A percentile compares a stretch with the other conserved stretches of the same genome.
These are phyloP conservation scores for Empis livida DNA, from an alignment of 2,888 invertebrate species.

Conservation along the genomic window DNA sequence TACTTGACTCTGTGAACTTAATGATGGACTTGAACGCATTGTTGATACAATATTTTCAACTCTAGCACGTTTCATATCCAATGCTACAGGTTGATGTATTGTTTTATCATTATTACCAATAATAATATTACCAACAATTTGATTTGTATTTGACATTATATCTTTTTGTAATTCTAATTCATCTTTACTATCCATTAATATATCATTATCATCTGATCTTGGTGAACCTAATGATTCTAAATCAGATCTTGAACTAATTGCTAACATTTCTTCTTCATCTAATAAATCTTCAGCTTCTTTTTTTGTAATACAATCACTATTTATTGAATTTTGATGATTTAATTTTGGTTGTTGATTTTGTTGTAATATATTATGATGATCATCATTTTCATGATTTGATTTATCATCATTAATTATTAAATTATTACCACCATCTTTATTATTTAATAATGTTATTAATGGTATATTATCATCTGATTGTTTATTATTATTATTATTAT, in stretches of 20 bases:
- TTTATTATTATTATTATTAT: slow-evolving; percentile 16
- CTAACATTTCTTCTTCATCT: slow-evolving; percentile 31
- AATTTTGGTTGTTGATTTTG: slow-evolving; percentile 7
- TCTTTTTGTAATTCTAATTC: slow-evolving; percentile 52
- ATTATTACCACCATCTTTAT: background rate
- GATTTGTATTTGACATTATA: slow-evolving; percentile 33
- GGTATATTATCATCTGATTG: slow-evolving; percentile 21
- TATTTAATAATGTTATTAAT: slow-evolving; percentile 18
- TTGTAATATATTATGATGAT: slow-evolving; percentile 7
- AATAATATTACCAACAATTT: slow-evolving; percentile 7
- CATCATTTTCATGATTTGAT: slow-evolving; percentile 8
- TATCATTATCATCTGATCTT: slow-evolving; percentile 36
- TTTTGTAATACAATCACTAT: slow-evolving; percentile 21
- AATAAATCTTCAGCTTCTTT: slow-evolving; percentile 31
- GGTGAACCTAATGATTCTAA: slow-evolving; percentile 45
- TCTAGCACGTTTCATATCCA: slow-evolving; percentile 81
- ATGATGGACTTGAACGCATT: slow-evolving; percentile 79
- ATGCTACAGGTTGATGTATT: slow-evolving; percentile 44
- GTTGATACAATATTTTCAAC: slow-evolving; percentile 92
- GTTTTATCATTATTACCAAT: slow-evolving; percentile 7
- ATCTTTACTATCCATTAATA: slow-evolving; percentile 48
- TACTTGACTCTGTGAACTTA: slow-evolving; percentile 41
- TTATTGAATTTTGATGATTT: slow-evolving; percentile 3
- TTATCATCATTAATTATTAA: slow-evolving; percentile 3
- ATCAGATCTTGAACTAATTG: slow-evolving; percentile 32